A percentile compares a stretch with the other conserved stretches of the same genome.
Evolutionary conservation across 2,797 vertebrate species (phyloP).

Genomic region (Toxotes lorentzi): DNA sequence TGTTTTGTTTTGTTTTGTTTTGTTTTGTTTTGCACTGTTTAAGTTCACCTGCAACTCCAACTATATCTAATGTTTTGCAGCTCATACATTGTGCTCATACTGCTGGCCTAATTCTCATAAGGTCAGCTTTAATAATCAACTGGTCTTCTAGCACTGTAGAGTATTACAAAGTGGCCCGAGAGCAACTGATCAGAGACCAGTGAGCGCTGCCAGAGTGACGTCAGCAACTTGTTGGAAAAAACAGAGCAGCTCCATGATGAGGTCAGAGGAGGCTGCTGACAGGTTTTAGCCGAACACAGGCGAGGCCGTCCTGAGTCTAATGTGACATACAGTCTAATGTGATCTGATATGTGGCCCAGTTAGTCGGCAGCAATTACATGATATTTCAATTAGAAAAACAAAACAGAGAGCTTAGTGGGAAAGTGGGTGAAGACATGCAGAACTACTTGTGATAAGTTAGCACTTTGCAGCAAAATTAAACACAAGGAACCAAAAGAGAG

Average conservation of each 20-base stretch:
- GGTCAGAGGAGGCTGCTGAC: slow-evolving; percentile 8
- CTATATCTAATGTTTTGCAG: neutral
- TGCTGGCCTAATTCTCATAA: slow-evolving; percentile 13
- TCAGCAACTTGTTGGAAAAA: slow-evolving; percentile 29
- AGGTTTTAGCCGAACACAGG: slow-evolving; percentile 19
- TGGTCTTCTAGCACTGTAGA: neutral
- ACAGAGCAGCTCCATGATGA: slow-evolving; percentile 13
- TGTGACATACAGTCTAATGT: neutral
- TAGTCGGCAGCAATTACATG: slow-evolving; percentile 26
- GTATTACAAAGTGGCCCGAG: neutral
- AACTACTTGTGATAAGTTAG: no score
- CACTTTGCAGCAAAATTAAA: neutral
- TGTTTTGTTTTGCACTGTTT: no score
- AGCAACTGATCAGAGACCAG: slow-evolving; percentile 16
- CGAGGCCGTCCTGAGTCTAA: neutral
- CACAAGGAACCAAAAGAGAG: neutral
- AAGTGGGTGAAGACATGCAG: no score
- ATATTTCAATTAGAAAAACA: slow-evolving; percentile 22
- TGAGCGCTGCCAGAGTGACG: neutral
- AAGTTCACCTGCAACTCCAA: neutral
- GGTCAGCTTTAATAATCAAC: slow-evolving; percentile 10
- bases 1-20: no score
- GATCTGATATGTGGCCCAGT: slow-evolving; percentile 6
- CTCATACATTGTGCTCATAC: neutral
- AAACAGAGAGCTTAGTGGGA: neutral